Evolutionary conservation across 2,797 vertebrate genomes (phyloP), one percentile per base, ranked within the genome.

Genomic region (Myoxocephalus aenaeus): DNA sequence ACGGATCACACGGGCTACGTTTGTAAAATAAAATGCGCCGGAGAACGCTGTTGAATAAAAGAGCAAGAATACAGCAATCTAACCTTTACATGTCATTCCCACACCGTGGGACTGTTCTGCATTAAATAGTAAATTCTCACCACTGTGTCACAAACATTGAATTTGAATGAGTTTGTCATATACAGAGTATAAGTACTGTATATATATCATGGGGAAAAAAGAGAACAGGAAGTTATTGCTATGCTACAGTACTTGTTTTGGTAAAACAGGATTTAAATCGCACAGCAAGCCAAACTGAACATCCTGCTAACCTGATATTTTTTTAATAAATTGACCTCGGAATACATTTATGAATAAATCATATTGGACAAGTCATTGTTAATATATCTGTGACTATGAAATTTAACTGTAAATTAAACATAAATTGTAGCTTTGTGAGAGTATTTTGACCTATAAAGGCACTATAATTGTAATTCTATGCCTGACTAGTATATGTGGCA

Each of bases 151-250:
- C 63, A 65, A 53, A 7, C 42, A 38, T 50, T 70, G 25, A 64
- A 75, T 80, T 73, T 68, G 25, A 48, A 79, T 77, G 62, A 38
- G 36, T 34, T 56, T 32, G 22, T 65, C 25, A 20, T 68, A 29
- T 42, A 59, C 9, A 54, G 20, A 77, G 36, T 29, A 65, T 34
- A 18, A 36, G 34, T 6, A 36, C 34, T 56, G 8, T 20, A 18
- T 48, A 34, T n/a, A n/a, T 13, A 70, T 27, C 46, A 63, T 25
- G 14, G 44, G 14, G 44, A 59, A 57, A 57, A 62, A 73, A 34
- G n/a, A 46, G 25, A 58, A 14, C 7, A 54, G 34, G 42, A 40
- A 27, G 18, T 27, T 29, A 58, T 38, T 44, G 11, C 70, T 63
- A 14, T 40, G 14, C n/a, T 53, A 15, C 32, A 51, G 15, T n/a